phyloP scores from a whole-genome alignment of 2,888 invertebrate species.

The Prosopocoilus inquinatus region DNA sequence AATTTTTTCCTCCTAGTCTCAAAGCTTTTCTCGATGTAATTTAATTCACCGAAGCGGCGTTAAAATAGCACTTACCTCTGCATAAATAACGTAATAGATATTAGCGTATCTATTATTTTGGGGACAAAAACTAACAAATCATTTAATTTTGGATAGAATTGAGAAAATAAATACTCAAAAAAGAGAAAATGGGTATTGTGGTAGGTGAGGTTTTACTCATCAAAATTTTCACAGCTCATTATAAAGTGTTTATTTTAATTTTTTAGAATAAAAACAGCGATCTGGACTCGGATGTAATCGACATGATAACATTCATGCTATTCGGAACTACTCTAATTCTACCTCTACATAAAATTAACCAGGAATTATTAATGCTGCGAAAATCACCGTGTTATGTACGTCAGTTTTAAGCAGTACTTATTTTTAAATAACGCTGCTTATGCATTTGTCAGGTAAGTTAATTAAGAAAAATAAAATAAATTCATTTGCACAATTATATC shows the following conservation, averaged over 20 bases:
- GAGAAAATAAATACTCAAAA: no score
- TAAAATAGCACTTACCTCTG: no score
- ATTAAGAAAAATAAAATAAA: neutral
- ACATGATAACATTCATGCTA: slow-evolving; percentile 71
- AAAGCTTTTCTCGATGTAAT: no score
- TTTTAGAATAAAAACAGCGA: slow-evolving; percentile 17
- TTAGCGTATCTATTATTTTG: no score
- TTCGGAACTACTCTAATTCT: slow-evolving; percentile 68
- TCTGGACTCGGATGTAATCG: slow-evolving; percentile 49
- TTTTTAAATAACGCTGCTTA: slow-evolving; percentile 58
- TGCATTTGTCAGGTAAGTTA: slow-evolving; percentile 66
- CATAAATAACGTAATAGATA: no score
- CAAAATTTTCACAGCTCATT: neutral
- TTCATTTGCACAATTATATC: neutral
- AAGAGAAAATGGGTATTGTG: slow-evolving; percentile 37
- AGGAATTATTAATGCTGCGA: slow-evolving; percentile 49
- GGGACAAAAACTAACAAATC: no score
- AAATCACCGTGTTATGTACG: slow-evolving; percentile 65
- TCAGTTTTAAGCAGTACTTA: slow-evolving; percentile 51
- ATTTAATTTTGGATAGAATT: no score
- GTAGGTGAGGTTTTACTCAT: slow-evolving; percentile 45
- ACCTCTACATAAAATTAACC: slow-evolving; percentile 36
- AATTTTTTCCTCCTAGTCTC: no score
- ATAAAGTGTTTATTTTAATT: neutral
- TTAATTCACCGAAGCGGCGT: no score